Evolutionary conservation across 2,888 invertebrate genomes (phyloP), one percentile per base, ranked within the genome.

Genomic region (Crossocerus cetratus): DNA sequence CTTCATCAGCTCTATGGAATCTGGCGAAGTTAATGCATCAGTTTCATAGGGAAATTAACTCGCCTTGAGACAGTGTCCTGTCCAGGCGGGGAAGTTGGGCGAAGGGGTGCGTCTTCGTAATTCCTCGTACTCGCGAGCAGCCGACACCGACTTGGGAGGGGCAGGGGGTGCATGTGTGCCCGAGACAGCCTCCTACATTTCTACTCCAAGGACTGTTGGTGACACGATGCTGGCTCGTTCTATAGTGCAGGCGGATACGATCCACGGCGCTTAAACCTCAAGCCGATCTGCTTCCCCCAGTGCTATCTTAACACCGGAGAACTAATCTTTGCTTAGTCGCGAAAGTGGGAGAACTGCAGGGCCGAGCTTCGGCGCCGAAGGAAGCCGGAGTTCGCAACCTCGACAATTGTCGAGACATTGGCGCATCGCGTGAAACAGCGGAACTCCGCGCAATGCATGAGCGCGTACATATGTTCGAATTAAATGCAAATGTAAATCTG

Each of bases 261-360:
- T 67, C 63, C 49, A 5, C 8, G 70, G 62, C 22, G 56, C 49
- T 74, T 67, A 67, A 76, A 71, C 65, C 69, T 73, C 42, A 44
- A 58, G 43, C 42, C 57, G 76, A 71, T 65, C 67, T 55, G 65
- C 8, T 59, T 43, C 56, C 16, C 4, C 3, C 49, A n/a, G 4
- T 49, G 43, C 44, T 66, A 57, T 64, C 73, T 69, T 45, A 43
- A 66, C 65, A 67, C 65, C 76, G 63, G 76, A 65, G 32, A 74
- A 78, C 69, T 79, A 74, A 79, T 79, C 78, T 78, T 74, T 71
- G 69, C 74, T 71, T 62, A 20, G 45, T 42, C 42, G 2, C 22
- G 58, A 69, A 62, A 65, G 62, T 45, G 49, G 42, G 20, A 8
- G 11, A 45, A 8, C 42, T 20, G 14, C n/a, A 22, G 20, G 4